These are phyloP conservation scores for Venusia cambrica DNA, from an alignment of 2,888 invertebrate species.

Conservation along the genomic window DNA sequence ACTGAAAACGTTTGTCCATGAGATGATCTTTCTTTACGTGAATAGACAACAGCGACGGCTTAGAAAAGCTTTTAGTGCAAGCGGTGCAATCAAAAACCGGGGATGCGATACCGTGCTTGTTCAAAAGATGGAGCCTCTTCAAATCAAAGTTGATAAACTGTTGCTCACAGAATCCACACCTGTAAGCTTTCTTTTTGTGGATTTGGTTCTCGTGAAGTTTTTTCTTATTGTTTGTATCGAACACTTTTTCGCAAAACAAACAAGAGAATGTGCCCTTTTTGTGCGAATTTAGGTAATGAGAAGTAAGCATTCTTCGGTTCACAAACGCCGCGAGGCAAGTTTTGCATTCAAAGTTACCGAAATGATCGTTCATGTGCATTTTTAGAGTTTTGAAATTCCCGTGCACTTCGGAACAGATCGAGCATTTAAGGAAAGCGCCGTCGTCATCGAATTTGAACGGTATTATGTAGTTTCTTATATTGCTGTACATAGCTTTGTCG, in stretches of 20 bases:
- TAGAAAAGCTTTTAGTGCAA: constrained; percentile 36
- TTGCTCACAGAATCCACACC: constrained; percentile 44
- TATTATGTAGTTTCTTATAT: constrained; percentile 36
- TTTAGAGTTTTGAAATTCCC: constrained; percentile 23
- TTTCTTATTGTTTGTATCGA: constrained; percentile 56
- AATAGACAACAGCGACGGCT: constrained; percentile 25
- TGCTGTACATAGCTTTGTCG: constrained; percentile 22
- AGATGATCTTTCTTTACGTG: constrained; percentile 39
- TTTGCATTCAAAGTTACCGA: constrained; percentile 48
- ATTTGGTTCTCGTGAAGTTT: constrained; percentile 56
- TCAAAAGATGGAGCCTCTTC: constrained; percentile 36
- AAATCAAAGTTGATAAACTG: constrained; percentile 34
- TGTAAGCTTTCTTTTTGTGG: constrained; percentile 34
- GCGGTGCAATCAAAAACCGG: constrained; percentile 33
- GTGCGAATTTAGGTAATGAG: constrained; percentile 41
- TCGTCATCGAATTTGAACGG: constrained; percentile 33
- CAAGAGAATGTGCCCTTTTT: constrained; percentile 45
- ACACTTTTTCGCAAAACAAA: constrained; percentile 55
- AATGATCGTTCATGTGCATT: constrained; percentile 39
- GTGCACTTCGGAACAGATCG: constrained; percentile 22
- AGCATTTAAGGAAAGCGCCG: constrained; percentile 23
- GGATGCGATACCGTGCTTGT: constrained; percentile 32
- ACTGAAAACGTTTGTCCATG: constrained; percentile 30
- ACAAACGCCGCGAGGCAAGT: constrained; percentile 51
- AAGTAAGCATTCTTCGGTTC: constrained; percentile 35